Evolutionary conservation across 2,113 vertebrate genomes (phyloP).

Genomic region (Otocyon megalotis): DNA sequence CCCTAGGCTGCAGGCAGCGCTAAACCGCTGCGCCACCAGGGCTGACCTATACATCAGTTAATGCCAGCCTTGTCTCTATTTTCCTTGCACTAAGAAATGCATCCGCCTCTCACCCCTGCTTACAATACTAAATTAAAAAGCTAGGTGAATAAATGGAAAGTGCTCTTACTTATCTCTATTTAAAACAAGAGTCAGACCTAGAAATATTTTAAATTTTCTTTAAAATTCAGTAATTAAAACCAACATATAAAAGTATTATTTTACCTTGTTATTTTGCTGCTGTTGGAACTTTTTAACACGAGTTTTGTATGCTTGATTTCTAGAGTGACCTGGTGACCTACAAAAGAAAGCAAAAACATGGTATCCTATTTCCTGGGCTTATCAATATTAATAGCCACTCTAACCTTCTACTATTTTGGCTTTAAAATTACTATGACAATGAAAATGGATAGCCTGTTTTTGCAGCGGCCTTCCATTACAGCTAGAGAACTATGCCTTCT

Average conservation of each 20-base stretch:
- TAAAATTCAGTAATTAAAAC: not conserved
- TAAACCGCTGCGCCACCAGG: no score
- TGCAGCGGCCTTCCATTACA: constrained; percentile 52
- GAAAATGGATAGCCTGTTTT: not conserved
- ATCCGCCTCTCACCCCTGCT: not conserved
- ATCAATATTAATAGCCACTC: not conserved
- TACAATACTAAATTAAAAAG: not conserved
- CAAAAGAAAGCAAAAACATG: constrained; percentile 59
- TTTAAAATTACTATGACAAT: not conserved
- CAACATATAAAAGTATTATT: not conserved
- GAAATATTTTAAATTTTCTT: not conserved
- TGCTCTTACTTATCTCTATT: not conserved
- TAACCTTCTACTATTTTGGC: not conserved
- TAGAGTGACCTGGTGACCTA: constrained; percentile 89
- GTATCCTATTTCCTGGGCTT: not conserved
- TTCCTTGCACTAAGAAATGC: not conserved
- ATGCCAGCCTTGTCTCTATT: not conserved
- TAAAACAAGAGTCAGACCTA: not conserved
- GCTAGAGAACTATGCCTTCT: constrained; percentile 79
- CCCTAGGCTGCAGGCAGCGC: no score
- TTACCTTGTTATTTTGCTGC: constrained; percentile 68
- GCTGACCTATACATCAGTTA: not conserved
- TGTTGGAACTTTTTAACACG: constrained; percentile 86
- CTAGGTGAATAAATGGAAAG: not conserved
- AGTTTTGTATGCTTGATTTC: constrained; percentile 83